phyloP scores from a whole-genome alignment of 1,140 invertebrate species.

The Episyrphus balteatus region DNA sequence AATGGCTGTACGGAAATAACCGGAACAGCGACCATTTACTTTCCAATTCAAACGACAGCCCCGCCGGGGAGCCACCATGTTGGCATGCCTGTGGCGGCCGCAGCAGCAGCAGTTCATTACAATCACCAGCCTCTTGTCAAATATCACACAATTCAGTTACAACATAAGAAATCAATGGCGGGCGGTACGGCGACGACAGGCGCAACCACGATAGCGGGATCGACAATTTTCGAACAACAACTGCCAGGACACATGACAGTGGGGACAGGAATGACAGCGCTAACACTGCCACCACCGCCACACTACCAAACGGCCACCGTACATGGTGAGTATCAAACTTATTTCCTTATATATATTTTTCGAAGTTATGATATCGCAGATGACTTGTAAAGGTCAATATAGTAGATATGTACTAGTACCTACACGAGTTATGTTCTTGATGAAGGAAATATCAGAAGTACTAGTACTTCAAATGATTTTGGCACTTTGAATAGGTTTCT shows the following conservation, averaged over 20 bases:
- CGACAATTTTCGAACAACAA: slow-evolving; percentile 1
- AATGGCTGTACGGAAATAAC: not conserved
- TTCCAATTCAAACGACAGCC: slow-evolving; percentile 21
- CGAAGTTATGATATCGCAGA: no score
- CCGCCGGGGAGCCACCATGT: not conserved
- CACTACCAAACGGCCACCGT: slow-evolving; percentile 33
- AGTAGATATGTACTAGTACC: no score
- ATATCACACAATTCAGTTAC: slow-evolving; percentile 35
- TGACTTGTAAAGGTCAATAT: no score
- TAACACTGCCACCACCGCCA: slow-evolving; percentile 27
- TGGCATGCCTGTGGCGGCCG: slow-evolving; percentile 9
- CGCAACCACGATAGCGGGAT: slow-evolving; percentile 2
- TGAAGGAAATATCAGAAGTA: no score
- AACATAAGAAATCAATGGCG: slow-evolving; percentile 11
- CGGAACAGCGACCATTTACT: slow-evolving; percentile 26
- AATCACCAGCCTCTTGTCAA: slow-evolving; percentile 26
- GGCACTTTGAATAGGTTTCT: no score
- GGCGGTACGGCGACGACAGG: slow-evolving; percentile 13
- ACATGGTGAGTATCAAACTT: slow-evolving; percentile 22
- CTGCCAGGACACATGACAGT: not conserved
- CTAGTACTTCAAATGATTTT: no score
- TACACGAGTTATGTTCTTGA: no score
- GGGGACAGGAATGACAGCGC: not conserved
- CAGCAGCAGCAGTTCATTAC: slow-evolving; percentile 1
- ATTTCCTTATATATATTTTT: not conserved